These are phyloP conservation scores for Otocyon megalotis DNA, from an alignment of 2,113 vertebrate genomes.

Conservation along the genomic window DNA sequence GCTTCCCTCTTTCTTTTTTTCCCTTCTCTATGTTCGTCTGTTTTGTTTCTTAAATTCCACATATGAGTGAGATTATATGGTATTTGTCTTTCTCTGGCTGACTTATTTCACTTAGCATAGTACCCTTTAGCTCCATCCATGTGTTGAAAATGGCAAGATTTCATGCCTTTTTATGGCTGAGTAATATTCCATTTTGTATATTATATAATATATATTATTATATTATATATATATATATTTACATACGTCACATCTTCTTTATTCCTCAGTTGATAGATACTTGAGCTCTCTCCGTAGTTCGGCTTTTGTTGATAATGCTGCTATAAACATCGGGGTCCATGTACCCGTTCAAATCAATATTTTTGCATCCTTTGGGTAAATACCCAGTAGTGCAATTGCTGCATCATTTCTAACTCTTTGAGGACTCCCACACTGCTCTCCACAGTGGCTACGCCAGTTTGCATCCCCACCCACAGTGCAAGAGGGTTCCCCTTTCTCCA, in stretches of 20 bases:
- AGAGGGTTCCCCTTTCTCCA: not conserved
- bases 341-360: not conserved
- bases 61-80: not conserved
- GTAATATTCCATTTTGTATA: not conserved
- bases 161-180: not conserved
- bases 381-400: not conserved
- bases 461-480: not conserved
- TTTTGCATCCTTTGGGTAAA: not conserved
- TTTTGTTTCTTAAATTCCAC: not conserved
- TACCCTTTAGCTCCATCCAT: not conserved
- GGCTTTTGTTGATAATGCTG: not conserved
- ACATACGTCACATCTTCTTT: not conserved
- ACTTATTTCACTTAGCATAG: not conserved
- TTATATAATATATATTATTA: not conserved
- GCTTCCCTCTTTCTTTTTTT: not conserved
- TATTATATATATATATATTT: too few species aligned
- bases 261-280: not conserved
- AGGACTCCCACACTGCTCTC: not conserved
- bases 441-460: not conserved
- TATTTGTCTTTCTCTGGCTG: not conserved
- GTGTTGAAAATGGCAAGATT: not conserved
- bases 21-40: not conserved
- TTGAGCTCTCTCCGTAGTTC: not conserved
- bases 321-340: not conserved
- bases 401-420: not conserved